Evolutionary conservation across 1,140 invertebrate genomes (phyloP), one percentile per base, ranked within the genome.

Genomic region (Araneus ventricosus): DNA sequence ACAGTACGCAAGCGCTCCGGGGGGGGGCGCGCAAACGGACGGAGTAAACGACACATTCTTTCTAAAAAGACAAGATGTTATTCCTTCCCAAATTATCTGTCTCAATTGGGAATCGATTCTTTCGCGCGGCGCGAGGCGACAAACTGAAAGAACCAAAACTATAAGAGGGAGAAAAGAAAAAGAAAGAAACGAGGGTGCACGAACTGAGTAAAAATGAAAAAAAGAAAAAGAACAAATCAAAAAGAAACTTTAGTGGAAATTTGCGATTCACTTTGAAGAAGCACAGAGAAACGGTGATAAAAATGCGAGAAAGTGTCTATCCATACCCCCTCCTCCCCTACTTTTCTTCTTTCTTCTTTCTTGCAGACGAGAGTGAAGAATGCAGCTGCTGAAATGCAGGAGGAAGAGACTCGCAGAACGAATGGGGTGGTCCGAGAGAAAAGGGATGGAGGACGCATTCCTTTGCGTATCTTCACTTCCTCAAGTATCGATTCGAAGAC

Each of bases 41-140:
- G 45, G 45, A 84, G 39, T 24, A 75, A 75, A 75, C 70, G 70
- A 75, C 70, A 75, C 70, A 75, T 75, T 75, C 70, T 75, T 41
- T 45, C 84, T 86, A 61, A 86, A 86, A 61, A 86, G 30, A 86
- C 84, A 86, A 86, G 52, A 61, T 86, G 52, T 86, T 86, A 86
- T 86, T 86, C 52, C 84, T 34, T 61, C 30, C 57, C 27, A 86
- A 86, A 86, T 86, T 86, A 86, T 86, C 84, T 61, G 45, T 86
- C 61, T 86, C 84, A 86, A 86, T 61, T 86, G 52, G 84, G 52
- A 59, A 86, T 86, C 52, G 84, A 61, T 86, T 37, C 52, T 37
- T 37, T 75, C 34, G 20, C 67, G 34, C n/a, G 2, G 70, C 70
- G 52, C 10, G 41, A 86, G 84, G 84, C 45, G 84, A 86, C 84